Evolutionary conservation across 2,113 vertebrate species (phyloP).

Genomic region (Ornithorhynchus anatinus): DNA sequence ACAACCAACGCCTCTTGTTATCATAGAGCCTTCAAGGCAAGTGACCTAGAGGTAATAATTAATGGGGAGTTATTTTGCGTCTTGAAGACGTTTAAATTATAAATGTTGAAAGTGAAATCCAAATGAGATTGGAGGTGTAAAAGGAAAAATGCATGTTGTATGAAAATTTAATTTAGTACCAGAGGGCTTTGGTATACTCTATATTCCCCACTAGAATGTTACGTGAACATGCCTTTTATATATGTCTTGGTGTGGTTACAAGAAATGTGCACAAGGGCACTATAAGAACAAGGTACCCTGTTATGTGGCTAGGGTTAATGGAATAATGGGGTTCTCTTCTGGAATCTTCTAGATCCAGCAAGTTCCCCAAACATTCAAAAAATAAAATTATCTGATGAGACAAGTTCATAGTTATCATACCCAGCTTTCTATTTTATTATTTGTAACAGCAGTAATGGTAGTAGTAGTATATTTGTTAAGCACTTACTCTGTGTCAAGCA

Average conservation of each 20-base stretch:
- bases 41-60: constrained; percentile 13
- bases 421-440: no score
- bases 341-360: no score
- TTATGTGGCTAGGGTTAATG: no score
- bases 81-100: constrained; percentile 27
- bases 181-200: constrained; percentile 27
- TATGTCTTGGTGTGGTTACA: neutral
- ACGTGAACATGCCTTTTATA: neutral
- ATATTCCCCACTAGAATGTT: constrained; percentile 18
- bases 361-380: no score
- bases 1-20: constrained; percentile 36
- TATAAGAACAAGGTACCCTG: no score
- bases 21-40: constrained; percentile 1
- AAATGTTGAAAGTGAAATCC: constrained; percentile 4
- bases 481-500: no score
- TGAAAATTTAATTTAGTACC: neutral
- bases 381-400: no score
- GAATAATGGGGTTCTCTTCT: no score
- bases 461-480: no score
- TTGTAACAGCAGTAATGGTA: no score
- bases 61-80: constrained; percentile 5
- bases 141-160: neutral
- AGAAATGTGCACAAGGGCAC: neutral
- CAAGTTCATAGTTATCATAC: no score
- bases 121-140: rapidly evolving